Conservation (phyloP, 2,888 invertebrate genomes). For the Nowickia ferox region DNA sequence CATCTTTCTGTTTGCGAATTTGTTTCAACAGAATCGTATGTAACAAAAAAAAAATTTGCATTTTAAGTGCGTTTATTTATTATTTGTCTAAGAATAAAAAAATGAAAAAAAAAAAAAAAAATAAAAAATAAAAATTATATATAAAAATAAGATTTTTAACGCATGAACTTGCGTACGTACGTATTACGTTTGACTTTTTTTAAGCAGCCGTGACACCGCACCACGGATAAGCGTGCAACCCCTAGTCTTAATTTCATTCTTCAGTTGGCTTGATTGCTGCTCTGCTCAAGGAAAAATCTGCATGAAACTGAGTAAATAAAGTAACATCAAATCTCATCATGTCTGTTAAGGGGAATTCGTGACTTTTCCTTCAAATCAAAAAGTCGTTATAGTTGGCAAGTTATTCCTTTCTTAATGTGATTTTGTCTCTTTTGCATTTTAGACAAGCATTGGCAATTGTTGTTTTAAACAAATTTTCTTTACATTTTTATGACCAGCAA, state of each 20-base stretch:
- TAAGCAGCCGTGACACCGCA: conserved; percentile 42
- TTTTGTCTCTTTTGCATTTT: conserved; percentile 26
- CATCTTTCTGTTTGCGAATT: conserved; percentile 68
- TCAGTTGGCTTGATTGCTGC: conserved; percentile 17
- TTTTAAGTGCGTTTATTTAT: conserved; percentile 68
- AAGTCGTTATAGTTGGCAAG: conserved; percentile 61
- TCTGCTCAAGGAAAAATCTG: conserved; percentile 12
- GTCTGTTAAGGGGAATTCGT: conserved; percentile 67
- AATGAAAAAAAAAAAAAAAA: conserved; percentile 16
- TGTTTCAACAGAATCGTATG: conserved; percentile 41
- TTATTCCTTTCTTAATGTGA: conserved; percentile 26
- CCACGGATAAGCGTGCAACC: conserved; percentile 14
- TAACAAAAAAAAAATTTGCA: conserved; percentile 61
- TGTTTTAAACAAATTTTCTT: conserved; percentile 49
- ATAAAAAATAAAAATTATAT: conserved; percentile 37
- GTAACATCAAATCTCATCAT: conserved; percentile 65
- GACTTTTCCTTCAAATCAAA: conserved; percentile 71
- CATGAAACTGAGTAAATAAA: conserved; percentile 34
- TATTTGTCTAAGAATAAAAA: conserved; percentile 44
- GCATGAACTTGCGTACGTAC: conserved; percentile 10
- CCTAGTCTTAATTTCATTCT: background rate
- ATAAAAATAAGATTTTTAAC: conserved; percentile 49
- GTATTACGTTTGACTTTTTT: conserved; percentile 43
- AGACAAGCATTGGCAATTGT: conserved; percentile 58
- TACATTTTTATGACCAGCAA: conserved; percentile 62